Evolutionary conservation across 2,888 invertebrate species (phyloP), one percentile per base, ranked within the genome.

Genomic region (Euspilapteryx auroguttella): DNA sequence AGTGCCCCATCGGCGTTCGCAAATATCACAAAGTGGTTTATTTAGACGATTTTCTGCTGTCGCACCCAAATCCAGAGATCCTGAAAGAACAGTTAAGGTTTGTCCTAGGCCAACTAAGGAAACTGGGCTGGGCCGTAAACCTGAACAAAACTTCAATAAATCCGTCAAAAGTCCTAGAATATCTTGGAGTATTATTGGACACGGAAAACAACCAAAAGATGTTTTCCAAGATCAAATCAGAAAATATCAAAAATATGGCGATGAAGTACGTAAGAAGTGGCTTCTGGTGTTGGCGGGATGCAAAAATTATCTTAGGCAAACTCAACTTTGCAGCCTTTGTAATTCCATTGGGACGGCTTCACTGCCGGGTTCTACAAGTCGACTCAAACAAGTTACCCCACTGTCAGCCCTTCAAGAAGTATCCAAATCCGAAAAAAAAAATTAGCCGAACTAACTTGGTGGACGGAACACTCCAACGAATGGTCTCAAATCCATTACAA

Each of bases 61-160:
- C 27, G 10, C 23, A 34, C 11, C 13, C 29, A 28, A 23, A 37
- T 12, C 27, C 27, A 12, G n/a, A 12, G 7, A 28, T 23, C 1
- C 20, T 35, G 11, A 14, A 8, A 6, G 25, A 25, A 8, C 36
- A 39, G 23, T 25, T 25, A 2, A 10, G 24, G 3, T n/a, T 24
- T 5, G 34, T 30, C 1, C 8, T 31, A 1, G 12, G 31, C 12
- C 23, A 22, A 8, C 29, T 41, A 3, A 7, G 11, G 11, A 12
- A 32, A 0, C 22, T 41, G 10, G 39, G 42, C 0, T 39, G 37
- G 39, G 24, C 13, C 2, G 12, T 42, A 15, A 42, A 40, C 24
- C 5, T 2, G 6, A 9, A 31, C 17, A 40, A 42, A 22, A 35
- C 39, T 3, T 1, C 25, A 2, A 6, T 24, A 6, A 14, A 3